A percentile compares a stretch with the other conserved stretches of the same genome.
phyloP scores from a whole-genome alignment of 2,113 vertebrate genomes.

The Cavia aperea region DNA sequence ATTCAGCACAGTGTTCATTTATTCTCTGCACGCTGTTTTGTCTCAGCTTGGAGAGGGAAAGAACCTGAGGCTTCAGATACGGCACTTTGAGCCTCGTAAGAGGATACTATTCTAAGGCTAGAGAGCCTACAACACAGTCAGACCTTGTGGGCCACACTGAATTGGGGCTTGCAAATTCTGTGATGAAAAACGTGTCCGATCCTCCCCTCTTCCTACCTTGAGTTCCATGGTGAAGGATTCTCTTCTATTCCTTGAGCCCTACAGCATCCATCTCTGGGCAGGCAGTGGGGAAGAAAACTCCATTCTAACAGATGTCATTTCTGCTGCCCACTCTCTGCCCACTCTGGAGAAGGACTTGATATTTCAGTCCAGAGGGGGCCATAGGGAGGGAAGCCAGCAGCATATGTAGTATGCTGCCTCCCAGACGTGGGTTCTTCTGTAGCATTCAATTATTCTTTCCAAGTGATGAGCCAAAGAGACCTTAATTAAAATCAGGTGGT shows the following conservation, averaged over 20 bases:
- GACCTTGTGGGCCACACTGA: neutral
- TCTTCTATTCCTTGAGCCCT: neutral
- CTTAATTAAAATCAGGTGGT: neutral
- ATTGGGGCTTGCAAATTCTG: neutral
- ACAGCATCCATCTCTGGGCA: neutral
- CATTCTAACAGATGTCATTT: neutral
- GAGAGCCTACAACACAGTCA: neutral
- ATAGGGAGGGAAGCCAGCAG: neutral
- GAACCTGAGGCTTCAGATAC: neutral
- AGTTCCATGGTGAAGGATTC: neutral
- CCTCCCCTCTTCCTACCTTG: neutral
- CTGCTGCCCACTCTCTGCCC: neutral
- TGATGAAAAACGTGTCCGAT: neutral
- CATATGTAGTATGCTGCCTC: accelerated
- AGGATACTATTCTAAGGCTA: neutral
- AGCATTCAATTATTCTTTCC: neutral
- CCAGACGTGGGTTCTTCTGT: neutral
- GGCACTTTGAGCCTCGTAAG: neutral
- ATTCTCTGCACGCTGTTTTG: neutral
- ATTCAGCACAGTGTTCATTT: neutral
- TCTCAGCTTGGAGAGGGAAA: neutral
- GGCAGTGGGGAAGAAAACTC: accelerated
- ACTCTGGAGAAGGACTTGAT: neutral
- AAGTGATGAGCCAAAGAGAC: neutral
- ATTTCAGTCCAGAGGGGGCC: neutral